Evolutionary conservation across 2,888 invertebrate genomes (phyloP).

Genomic region (Stenodera caucasica): DNA sequence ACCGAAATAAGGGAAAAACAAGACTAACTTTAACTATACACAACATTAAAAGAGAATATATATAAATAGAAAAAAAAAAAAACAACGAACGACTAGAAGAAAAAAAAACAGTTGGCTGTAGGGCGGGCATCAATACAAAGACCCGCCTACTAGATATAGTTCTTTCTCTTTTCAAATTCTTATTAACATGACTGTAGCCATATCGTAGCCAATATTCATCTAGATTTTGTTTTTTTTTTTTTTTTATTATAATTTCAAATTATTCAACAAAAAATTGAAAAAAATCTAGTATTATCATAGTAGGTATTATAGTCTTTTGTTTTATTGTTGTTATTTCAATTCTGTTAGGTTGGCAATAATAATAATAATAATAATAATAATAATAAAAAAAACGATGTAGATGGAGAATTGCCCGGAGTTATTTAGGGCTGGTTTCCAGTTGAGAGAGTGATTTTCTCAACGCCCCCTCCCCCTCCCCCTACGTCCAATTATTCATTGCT

Average conservation of each 20-base stretch:
- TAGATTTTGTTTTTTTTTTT: not conserved
- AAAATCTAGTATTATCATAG: too few species aligned
- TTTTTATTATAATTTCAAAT: too few species aligned
- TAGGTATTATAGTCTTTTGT: too few species aligned
- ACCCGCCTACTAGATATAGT: constrained; percentile 43
- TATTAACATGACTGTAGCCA: not conserved
- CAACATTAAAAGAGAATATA: too few species aligned
- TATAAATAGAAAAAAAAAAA: not conserved
- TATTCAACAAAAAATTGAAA: too few species aligned
- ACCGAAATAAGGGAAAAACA: constrained; percentile 2
- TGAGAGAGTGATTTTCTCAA: constrained; percentile 44
- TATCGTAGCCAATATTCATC: not conserved
- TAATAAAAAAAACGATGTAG: not conserved
- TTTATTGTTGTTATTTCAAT: not conserved
- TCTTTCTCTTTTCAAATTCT: not conserved
- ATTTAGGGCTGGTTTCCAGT: constrained; percentile 40
- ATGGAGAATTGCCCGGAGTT: constrained; percentile 20
- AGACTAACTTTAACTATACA: not conserved
- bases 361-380: not conserved
- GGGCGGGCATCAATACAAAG: constrained; percentile 45
- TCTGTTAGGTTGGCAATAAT: not conserved
- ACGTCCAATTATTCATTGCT: constrained; percentile 49
- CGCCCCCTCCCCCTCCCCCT: too few species aligned
- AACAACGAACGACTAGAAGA: constrained; percentile 22
- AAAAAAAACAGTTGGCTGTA: constrained; percentile 44